phyloP scores from a whole-genome alignment of 2,888 invertebrate genomes.

The Saturnia pavonia region DNA sequence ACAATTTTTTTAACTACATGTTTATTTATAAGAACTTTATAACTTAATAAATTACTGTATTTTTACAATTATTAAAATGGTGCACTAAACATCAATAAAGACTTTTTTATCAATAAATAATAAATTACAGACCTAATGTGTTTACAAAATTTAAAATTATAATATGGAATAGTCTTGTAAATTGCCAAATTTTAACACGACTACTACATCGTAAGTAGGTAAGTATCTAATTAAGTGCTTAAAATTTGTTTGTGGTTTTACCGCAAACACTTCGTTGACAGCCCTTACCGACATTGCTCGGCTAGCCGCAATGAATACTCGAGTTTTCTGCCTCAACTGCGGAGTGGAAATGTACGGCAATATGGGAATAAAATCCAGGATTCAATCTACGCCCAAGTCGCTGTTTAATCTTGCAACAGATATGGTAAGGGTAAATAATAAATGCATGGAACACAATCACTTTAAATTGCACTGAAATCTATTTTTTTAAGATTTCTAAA shows the following conservation, averaged over 20 bases:
- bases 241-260: slow-evolving; percentile 31
- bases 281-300: slow-evolving; percentile 58
- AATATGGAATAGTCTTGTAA: not conserved
- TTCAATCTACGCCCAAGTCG: slow-evolving; percentile 77
- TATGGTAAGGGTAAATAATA: slow-evolving; percentile 76
- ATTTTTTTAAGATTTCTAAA: too few relatives aligned
- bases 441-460: slow-evolving; percentile 71
- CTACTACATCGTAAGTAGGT: not conserved
- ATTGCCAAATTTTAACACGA: not conserved
- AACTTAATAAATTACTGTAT: too few relatives aligned
- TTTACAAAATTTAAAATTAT: not conserved
- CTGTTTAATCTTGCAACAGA: slow-evolving; percentile 77
- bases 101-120: too few relatives aligned
- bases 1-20: too few relatives aligned
- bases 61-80: too few relatives aligned
- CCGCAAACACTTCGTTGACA: slow-evolving; percentile 45
- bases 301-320: slow-evolving; percentile 78
- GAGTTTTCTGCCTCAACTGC: slow-evolving; percentile 71
- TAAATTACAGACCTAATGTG: not conserved
- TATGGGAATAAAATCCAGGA: slow-evolving; percentile 78
- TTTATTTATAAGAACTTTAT: too few relatives aligned
- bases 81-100: too few relatives aligned
- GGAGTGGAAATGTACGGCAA: slow-evolving; percentile 71
- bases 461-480: slow-evolving; percentile 71
- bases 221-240: not conserved